Conservation (phyloP, 2,888 invertebrate genomes). For the Perithous albicinctus region DNA sequence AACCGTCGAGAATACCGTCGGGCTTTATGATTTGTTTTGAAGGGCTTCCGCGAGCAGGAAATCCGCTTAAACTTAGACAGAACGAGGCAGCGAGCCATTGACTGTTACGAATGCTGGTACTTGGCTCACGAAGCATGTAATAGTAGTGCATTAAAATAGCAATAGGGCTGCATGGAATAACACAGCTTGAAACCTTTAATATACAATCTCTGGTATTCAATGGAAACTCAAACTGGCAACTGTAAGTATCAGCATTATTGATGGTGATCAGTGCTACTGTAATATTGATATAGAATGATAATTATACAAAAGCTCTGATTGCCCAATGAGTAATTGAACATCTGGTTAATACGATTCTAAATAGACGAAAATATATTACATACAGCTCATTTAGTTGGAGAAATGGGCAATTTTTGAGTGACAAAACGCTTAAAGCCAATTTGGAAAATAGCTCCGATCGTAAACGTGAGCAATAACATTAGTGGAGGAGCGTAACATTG, state of each 20-base stretch:
- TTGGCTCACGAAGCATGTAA: slow-evolving; percentile 33
- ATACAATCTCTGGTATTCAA: not conserved
- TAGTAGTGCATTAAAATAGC: slow-evolving; percentile 15
- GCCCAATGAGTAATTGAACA: no score
- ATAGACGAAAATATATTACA: no score
- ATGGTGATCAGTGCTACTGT: not conserved
- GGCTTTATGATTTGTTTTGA: slow-evolving; percentile 8
- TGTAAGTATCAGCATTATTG: not conserved
- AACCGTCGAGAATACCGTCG: not conserved
- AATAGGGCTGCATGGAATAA: not conserved
- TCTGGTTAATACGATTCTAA: no score
- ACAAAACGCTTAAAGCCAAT: no score
- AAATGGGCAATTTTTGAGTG: no score
- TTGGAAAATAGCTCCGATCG: no score
- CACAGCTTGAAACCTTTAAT: slow-evolving; percentile 4
- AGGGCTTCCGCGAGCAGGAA: slow-evolving; percentile 12
- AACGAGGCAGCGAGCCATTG: not conserved
- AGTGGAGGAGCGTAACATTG: not conserved
- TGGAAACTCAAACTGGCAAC: slow-evolving; percentile 1
- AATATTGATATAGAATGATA: no score
- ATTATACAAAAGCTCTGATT: no score
- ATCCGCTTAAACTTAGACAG: not conserved
- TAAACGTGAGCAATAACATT: no score
- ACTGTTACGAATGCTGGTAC: not conserved
- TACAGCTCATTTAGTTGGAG: no score